phyloP scores from a whole-genome alignment of 2,113 vertebrate species.

The Passer montanus region DNA sequence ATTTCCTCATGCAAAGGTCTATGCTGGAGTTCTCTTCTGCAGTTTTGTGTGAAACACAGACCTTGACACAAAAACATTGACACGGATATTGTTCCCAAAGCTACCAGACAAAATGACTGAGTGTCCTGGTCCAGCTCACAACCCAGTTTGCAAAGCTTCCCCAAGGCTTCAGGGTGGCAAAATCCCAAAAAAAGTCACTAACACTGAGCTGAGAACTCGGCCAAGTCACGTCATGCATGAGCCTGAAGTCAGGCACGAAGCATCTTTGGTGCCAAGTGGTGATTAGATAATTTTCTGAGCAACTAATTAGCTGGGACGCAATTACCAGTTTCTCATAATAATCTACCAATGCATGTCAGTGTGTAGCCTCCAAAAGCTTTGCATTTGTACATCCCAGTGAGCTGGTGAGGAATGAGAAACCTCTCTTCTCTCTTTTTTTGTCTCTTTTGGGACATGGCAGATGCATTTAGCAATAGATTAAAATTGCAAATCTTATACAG shows the following conservation, averaged over 20 bases:
- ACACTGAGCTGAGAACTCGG: rapidly evolving
- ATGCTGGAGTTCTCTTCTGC: not conserved
- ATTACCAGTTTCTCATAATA: not conserved
- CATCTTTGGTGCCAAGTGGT: not conserved
- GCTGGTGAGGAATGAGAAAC: not conserved
- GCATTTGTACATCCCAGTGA: not conserved
- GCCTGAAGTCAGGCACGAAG: not conserved
- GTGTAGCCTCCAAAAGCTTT: not conserved
- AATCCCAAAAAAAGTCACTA: not conserved
- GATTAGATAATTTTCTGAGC: not conserved
- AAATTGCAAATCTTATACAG: not conserved
- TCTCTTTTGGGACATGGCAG: not conserved
- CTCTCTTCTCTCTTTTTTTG: not conserved
- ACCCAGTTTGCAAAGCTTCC: not conserved
- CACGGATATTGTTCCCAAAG: not conserved
- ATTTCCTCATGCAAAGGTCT: not conserved
- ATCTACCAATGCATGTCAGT: not conserved
- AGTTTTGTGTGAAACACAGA: not conserved
- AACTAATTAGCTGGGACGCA: not conserved
- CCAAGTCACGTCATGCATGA: rapidly evolving
- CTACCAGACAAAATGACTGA: rapidly evolving
- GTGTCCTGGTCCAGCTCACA: not conserved
- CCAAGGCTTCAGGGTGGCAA: not conserved
- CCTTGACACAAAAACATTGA: not conserved
- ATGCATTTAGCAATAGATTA: not conserved